Evolutionary conservation across 2,797 vertebrate species (phyloP).

Genomic region (Kryptolebias ocellatus): DNA sequence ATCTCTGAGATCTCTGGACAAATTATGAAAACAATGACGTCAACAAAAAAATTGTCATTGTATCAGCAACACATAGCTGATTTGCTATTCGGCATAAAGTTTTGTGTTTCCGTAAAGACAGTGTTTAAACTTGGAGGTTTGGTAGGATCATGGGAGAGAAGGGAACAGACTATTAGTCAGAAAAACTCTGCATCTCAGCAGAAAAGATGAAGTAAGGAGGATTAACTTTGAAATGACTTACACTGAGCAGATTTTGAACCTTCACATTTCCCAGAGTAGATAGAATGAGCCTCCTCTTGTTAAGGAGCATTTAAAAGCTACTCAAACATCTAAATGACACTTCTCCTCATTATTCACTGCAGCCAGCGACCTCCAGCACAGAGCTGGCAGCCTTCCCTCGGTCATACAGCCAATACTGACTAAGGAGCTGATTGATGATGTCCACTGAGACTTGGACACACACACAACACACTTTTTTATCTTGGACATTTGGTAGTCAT

Average conservation of each 20-base stretch:
- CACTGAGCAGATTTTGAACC: constrained; percentile 36
- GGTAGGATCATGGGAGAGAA: neutral
- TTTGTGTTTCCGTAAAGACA: constrained; percentile 2
- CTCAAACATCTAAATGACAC: constrained; percentile 57
- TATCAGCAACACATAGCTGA: constrained; percentile 3
- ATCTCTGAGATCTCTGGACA: constrained; percentile 46
- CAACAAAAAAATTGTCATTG: constrained; percentile 14
- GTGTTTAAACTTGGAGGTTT: constrained; percentile 16
- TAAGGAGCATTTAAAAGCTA: constrained; percentile 60
- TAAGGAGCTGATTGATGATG: constrained; percentile 57
- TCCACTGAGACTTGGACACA: constrained; percentile 33
- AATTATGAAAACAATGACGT: constrained; percentile 4
- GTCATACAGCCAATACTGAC: constrained; percentile 39
- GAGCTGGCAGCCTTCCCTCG: constrained; percentile 54
- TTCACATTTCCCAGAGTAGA: constrained; percentile 18
- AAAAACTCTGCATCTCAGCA: constrained; percentile 40
- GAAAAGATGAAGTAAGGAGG: constrained; percentile 38
- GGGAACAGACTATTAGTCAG: constrained; percentile 11
- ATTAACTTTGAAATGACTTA: constrained; percentile 51
- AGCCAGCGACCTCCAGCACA: constrained; percentile 50
- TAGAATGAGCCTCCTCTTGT: constrained; percentile 39
- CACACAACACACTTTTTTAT: neutral
- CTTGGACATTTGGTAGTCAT: neutral
- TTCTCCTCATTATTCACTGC: constrained; percentile 58
- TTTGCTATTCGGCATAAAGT: neutral